phyloP scores from a whole-genome alignment of 2,888 invertebrate genomes.

The Melinaea menophilus region DNA sequence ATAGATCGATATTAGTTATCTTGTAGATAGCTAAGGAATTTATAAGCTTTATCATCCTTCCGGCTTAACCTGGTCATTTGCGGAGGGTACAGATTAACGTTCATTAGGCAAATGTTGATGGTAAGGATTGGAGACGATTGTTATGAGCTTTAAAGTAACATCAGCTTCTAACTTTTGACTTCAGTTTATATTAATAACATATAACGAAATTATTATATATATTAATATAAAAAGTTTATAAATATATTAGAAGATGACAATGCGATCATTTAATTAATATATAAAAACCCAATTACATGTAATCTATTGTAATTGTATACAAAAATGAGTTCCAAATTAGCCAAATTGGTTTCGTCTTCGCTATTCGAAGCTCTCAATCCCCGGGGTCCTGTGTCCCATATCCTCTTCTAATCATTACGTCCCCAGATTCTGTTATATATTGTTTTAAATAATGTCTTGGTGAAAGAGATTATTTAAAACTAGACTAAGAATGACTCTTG shows the following conservation, averaged over 20 bases:
- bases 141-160: background rate
- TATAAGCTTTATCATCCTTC: constrained; percentile 15
- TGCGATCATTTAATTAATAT: too few species aligned
- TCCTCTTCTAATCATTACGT: background rate
- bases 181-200: too few species aligned
- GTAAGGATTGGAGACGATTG: background rate
- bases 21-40: constrained; percentile 16
- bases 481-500: too few species aligned
- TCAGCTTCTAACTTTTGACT: too few species aligned
- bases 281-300: constrained; percentile 12
- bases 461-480: too few species aligned
- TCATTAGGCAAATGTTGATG: background rate
- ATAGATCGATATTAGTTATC: constrained; percentile 10
- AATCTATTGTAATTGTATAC: constrained; percentile 22
- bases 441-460: too few species aligned
- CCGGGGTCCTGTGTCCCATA: background rate
- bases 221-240: too few species aligned
- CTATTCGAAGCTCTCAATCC: constrained; percentile 5
- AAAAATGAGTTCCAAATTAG: constrained; percentile 25
- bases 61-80: constrained; percentile 17
- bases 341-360: constrained; percentile 22
- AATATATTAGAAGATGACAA: too few species aligned
- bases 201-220: too few species aligned
- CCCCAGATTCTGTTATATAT: too few species aligned
- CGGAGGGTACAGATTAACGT: background rate